These are phyloP conservation scores for Gila orcuttii DNA, from an alignment of 2,113 vertebrate species.

Conservation along the genomic window DNA sequence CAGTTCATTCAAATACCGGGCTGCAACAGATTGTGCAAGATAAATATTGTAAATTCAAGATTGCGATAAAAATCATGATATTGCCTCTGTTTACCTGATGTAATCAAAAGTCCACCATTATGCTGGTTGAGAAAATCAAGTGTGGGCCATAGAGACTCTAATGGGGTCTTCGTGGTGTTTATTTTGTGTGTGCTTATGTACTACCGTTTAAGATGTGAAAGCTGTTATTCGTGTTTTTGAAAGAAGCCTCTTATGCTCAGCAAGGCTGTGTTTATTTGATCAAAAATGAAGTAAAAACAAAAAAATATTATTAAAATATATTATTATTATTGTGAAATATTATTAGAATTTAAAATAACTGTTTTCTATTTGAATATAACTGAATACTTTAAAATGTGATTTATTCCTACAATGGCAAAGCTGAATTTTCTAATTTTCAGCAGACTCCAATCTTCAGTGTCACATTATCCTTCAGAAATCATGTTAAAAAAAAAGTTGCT, in stretches of 20 bases:
- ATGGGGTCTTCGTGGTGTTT: neutral
- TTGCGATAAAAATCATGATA: slow-evolving; percentile 66
- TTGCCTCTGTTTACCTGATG: slow-evolving; percentile 61
- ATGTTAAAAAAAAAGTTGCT: neutral
- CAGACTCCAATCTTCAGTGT: neutral
- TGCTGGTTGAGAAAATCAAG: slow-evolving; percentile 62
- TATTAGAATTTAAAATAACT: neutral
- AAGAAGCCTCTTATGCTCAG: neutral
- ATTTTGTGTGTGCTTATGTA: neutral
- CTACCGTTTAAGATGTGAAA: neutral
- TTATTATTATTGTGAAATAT: neutral
- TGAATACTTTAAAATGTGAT: neutral
- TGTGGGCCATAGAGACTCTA: slow-evolving; percentile 23
- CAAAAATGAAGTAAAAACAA: neutral
- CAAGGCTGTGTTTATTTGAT: neutral
- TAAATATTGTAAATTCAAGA: slow-evolving; percentile 80
- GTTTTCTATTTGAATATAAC: neutral
- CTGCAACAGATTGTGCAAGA: slow-evolving; percentile 72
- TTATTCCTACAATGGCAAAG: neutral
- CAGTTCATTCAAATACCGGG: slow-evolving; percentile 72
- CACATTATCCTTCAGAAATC: neutral
- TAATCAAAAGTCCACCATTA: slow-evolving; percentile 67
- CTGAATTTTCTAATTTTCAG: neutral
- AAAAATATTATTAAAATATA: too few species aligned
- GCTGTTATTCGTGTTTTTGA: neutral